Percentiles rank a stretch among this genome's conserved stretches.
Evolutionary conservation across 2,113 vertebrate species (phyloP).

Genomic region (Nothoprocta pentlandii): DNA sequence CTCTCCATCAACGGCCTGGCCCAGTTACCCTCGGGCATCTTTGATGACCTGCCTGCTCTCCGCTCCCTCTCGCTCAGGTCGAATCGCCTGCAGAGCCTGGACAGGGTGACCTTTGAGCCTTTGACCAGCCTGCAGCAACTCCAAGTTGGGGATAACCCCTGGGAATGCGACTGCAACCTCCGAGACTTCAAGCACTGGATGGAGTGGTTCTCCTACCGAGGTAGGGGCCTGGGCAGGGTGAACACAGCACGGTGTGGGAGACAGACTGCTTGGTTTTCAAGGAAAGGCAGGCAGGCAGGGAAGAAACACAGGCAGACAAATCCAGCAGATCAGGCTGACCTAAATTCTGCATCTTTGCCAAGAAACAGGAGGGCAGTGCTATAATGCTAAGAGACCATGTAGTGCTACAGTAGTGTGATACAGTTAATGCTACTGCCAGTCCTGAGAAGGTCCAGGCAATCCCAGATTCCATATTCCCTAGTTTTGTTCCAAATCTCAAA

Average conservation of each 20-base stretch:
- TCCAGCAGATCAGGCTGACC: background rate
- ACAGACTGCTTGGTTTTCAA: background rate
- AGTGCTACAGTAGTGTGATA: background rate
- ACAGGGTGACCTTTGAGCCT: constrained; percentile 94
- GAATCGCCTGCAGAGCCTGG: constrained; percentile 92
- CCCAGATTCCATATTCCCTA: background rate
- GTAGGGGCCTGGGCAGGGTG: constrained; percentile 55
- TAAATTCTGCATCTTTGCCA: background rate
- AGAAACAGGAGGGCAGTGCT: background rate
- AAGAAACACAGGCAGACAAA: background rate
- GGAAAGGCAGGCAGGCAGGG: background rate
- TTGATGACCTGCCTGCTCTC: constrained; percentile 89
- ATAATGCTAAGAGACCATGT: background rate
- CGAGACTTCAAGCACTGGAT: constrained; percentile 99
- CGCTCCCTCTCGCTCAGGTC: constrained; percentile 92
- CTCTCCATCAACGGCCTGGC: constrained; percentile 94
- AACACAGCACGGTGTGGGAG: accelerated
- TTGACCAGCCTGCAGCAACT: constrained; percentile 90
- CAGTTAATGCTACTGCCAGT: background rate
- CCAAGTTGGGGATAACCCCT: constrained; percentile 94
- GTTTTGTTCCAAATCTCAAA: background rate
- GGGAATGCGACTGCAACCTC: constrained; percentile 98
- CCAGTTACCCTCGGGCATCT: constrained; percentile 87
- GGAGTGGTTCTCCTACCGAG: constrained; percentile 98
- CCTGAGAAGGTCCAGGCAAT: background rate